Conservation (phyloP, 2,888 invertebrate species). For the Melanotus villosus region DNA sequence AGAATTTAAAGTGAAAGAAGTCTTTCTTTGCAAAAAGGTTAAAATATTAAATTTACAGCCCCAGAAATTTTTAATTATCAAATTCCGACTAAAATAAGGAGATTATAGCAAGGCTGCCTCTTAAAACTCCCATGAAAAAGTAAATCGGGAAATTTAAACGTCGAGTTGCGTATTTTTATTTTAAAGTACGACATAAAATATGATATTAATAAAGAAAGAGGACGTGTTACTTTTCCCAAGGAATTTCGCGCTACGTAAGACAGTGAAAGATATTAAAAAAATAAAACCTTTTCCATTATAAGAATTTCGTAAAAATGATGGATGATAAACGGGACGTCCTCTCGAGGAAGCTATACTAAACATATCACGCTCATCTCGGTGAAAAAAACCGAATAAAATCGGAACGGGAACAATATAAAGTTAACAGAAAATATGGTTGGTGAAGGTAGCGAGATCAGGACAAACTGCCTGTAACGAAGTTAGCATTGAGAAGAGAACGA, state of each 20-base stretch:
- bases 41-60: no score
- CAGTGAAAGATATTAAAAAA: neutral
- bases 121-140: no score
- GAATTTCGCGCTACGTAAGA: neutral
- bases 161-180: no score
- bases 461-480: constrained; percentile 34
- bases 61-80: no score
- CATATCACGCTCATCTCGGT: neutral
- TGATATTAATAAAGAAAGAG: neutral
- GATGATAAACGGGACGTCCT: neutral
- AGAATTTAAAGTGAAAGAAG: no score
- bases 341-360: neutral
- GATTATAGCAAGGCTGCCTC: no score
- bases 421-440: constrained; percentile 12
- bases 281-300: neutral
- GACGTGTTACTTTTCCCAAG: neutral
- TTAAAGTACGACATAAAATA: no score
- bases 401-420: neutral
- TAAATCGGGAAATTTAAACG: no score
- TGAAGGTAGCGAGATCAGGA: constrained; percentile 4
- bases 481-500: constrained; percentile 26
- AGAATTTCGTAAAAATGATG: constrained; percentile 1
- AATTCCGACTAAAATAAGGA: no score
- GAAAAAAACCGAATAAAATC: constrained; percentile 3
- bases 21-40: no score